A percentile compares a stretch with the other conserved stretches of the same genome.
phyloP scores from a whole-genome alignment of 2,113 vertebrate species.

The Leptosomus discolor region DNA sequence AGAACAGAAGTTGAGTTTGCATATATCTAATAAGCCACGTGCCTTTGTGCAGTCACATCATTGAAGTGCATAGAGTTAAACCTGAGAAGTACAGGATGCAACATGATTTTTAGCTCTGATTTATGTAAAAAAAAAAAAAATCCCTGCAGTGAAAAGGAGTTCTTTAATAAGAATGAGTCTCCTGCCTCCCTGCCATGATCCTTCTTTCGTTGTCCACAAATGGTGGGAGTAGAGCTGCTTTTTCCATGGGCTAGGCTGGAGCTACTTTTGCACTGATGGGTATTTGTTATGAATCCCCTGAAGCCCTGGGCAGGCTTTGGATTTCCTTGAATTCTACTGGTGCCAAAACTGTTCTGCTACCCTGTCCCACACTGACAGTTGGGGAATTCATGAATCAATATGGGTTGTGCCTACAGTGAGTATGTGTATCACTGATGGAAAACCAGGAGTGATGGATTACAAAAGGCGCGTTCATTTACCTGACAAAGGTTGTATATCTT shows the following conservation, averaged over 20 bases:
- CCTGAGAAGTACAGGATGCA: background rate
- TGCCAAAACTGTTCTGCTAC: background rate
- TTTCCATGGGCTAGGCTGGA: background rate
- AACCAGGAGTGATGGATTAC: background rate
- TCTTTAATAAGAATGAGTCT: background rate
- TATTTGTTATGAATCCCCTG: background rate
- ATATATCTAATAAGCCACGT: background rate
- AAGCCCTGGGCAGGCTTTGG: background rate
- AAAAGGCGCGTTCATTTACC: slow-evolving; percentile 33
- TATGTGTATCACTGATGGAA: background rate
- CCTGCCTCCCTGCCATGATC: background rate
- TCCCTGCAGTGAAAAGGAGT: background rate
- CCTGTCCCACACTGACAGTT: background rate
- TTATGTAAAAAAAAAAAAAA: background rate
- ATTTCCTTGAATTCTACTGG: background rate
- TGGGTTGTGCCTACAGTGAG: background rate
- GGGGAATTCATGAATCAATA: background rate
- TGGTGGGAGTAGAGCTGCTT: background rate
- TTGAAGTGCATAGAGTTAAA: background rate
- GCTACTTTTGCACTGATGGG: background rate
- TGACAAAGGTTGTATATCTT: slow-evolving; percentile 33
- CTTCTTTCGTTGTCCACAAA: background rate
- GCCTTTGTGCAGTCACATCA: background rate
- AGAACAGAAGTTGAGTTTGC: slow-evolving; percentile 12
- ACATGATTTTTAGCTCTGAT: background rate